These are phyloP conservation scores for Ennomos quercinarius DNA, from an alignment of 2,888 invertebrate genomes.

Conservation along the genomic window DNA sequence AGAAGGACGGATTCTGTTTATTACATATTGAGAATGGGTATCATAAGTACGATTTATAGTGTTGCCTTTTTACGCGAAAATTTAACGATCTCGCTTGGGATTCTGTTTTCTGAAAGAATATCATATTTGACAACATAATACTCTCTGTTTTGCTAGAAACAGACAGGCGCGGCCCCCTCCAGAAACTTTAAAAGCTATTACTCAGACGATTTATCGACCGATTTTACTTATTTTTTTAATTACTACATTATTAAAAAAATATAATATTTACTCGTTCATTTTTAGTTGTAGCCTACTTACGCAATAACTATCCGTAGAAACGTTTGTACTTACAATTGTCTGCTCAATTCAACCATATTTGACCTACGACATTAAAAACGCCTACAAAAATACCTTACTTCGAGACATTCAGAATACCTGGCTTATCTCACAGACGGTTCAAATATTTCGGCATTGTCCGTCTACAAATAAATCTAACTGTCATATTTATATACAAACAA, in stretches of 20 bases:
- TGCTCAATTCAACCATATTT: too few species aligned
- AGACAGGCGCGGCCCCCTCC: too few species aligned
- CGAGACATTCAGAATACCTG: constrained; percentile 11
- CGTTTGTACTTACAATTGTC: too few species aligned
- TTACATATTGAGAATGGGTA: constrained; percentile 45
- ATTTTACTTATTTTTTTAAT: too few species aligned
- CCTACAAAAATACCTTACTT: neutral
- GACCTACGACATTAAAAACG: neutral
- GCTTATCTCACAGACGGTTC: constrained; percentile 10
- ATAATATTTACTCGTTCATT: too few species aligned
- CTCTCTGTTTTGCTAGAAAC: too few species aligned
- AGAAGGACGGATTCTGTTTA: constrained; percentile 39
- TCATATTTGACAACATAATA: too few species aligned
- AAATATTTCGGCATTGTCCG: constrained; percentile 38
- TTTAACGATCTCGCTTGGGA: constrained; percentile 18
- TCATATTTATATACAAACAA: constrained; percentile 43
- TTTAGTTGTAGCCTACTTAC: too few species aligned
- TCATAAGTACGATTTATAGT: constrained; percentile 48
- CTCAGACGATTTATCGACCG: too few species aligned
- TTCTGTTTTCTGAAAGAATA: neutral
- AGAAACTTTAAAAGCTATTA: too few species aligned
- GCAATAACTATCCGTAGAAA: too few species aligned
- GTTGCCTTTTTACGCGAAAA: constrained; percentile 43
- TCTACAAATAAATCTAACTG: constrained; percentile 45
- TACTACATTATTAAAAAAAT: too few species aligned